A percentile compares a stretch with the other conserved stretches of the same genome.
Conservation (phyloP, 2,797 vertebrate species). For the Leptoclinus maculatus region DNA sequence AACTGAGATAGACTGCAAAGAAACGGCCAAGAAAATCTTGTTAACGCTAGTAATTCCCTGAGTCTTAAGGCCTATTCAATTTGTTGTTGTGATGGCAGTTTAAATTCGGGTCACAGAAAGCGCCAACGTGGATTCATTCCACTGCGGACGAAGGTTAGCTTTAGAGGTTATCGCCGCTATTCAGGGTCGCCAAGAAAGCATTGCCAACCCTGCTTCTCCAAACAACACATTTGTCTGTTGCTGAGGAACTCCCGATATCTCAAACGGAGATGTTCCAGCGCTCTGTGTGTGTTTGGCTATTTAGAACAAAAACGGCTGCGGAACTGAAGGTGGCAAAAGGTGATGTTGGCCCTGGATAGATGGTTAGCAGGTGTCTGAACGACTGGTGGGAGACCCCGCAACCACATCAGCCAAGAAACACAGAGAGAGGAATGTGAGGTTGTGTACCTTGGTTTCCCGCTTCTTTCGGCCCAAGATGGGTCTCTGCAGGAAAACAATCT, state of each 20-base stretch:
- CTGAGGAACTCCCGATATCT: slow-evolving; percentile 27
- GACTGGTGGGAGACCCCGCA: slow-evolving; percentile 33
- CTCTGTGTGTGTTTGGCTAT: slow-evolving; percentile 36
- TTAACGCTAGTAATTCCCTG: slow-evolving; percentile 33
- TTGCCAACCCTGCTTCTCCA: slow-evolving; percentile 31
- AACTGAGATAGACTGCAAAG: slow-evolving; percentile 28
- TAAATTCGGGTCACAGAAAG: slow-evolving; percentile 57
- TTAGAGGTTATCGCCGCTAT: slow-evolving; percentile 61
- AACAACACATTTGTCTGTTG: slow-evolving; percentile 44
- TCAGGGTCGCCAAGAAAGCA: slow-evolving; percentile 38
- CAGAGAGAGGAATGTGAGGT: slow-evolving; percentile 55
- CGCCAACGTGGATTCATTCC: slow-evolving; percentile 55
- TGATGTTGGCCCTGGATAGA: slow-evolving; percentile 34
- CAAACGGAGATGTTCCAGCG: slow-evolving; percentile 14
- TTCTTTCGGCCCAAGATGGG: slow-evolving; percentile 93
- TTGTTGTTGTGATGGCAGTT: slow-evolving; percentile 46
- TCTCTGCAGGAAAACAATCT: slow-evolving; percentile 98
- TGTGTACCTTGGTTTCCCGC: slow-evolving; percentile 93
- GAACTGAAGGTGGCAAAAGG: slow-evolving; percentile 14
- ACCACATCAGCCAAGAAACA: slow-evolving; percentile 45
- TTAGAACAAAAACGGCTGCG: slow-evolving; percentile 55
- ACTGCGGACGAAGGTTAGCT: slow-evolving; percentile 51
- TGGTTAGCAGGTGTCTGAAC: slow-evolving; percentile 37
- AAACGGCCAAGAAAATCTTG: slow-evolving; percentile 31
- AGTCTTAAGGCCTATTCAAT: slow-evolving; percentile 47